phyloP scores from a whole-genome alignment of 1,140 invertebrate species.

The Nilaparvata lugens region DNA sequence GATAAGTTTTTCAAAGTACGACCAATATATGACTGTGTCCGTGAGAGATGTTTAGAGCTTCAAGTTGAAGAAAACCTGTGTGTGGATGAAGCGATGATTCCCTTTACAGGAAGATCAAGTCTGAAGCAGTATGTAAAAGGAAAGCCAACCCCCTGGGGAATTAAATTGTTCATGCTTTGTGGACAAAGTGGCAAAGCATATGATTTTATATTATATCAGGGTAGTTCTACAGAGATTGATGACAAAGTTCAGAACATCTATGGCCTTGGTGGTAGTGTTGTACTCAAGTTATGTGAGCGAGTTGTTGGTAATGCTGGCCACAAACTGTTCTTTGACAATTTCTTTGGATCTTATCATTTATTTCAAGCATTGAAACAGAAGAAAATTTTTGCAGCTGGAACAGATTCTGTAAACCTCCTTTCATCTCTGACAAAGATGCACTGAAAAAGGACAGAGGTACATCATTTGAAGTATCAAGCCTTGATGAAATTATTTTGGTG shows the following conservation, averaged over 20 bases:
- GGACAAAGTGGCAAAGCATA: conserved; percentile 20
- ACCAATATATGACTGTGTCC: not conserved
- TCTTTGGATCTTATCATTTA: conserved; percentile 14
- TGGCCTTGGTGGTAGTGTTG: conserved; percentile 23
- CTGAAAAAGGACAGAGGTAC: conserved; percentile 6
- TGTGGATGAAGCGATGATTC: not conserved
- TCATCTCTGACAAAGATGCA: conserved; percentile 9
- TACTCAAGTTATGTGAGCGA: conserved; percentile 20
- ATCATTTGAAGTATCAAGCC: not conserved
- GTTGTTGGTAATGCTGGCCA: conserved; percentile 1
- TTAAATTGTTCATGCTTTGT: conserved; percentile 18
- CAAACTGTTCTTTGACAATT: conserved; percentile 18
- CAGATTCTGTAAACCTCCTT: conserved; percentile 14
- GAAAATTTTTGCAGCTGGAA: conserved; percentile 13
- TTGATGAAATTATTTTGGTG: conserved; percentile 9
- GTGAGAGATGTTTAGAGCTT: not conserved
- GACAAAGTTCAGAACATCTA: conserved; percentile 15
- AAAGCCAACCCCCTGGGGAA: conserved; percentile 25
- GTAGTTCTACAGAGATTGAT: conserved; percentile 25
- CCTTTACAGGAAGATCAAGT: conserved; percentile 14
- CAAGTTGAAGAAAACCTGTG: not conserved
- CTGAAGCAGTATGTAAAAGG: conserved; percentile 27
- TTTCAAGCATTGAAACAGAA: no score
- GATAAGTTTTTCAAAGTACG: not conserved
- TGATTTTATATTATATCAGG: conserved; percentile 30